Conservation (phyloP, 2,113 vertebrate genomes). For the Bostrychus sinensis region DNA sequence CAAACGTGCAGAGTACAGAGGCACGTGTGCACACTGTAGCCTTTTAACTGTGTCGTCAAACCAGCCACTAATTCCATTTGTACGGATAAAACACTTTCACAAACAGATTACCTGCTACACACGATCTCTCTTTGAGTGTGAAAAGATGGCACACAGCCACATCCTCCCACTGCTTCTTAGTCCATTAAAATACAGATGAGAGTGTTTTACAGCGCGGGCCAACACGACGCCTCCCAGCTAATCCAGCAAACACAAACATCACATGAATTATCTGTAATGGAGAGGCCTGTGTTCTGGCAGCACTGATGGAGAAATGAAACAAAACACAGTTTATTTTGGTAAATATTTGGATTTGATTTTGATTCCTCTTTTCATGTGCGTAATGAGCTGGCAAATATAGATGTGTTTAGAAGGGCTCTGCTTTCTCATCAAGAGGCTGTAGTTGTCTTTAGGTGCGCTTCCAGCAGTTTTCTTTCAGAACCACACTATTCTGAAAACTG, state of each 20-base stretch:
- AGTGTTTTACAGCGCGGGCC: slow-evolving; percentile 75
- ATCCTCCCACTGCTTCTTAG: slow-evolving; percentile 78
- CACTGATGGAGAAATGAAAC: slow-evolving; percentile 73
- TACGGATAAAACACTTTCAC: slow-evolving; percentile 77
- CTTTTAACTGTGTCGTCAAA: slow-evolving; percentile 72
- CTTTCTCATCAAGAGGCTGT: slow-evolving; percentile 39
- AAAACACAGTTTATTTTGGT: slow-evolving; percentile 80
- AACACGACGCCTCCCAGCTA: slow-evolving; percentile 79
- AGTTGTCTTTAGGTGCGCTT: slow-evolving; percentile 61
- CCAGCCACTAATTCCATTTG: slow-evolving; percentile 80
- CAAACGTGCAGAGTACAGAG: slow-evolving; percentile 46
- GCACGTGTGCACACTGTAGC: slow-evolving; percentile 35
- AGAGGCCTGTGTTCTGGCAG: slow-evolving; percentile 78
- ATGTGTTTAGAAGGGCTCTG: slow-evolving; percentile 48
- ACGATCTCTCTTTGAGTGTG: slow-evolving; percentile 77
- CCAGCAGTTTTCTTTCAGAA: slow-evolving; percentile 48
- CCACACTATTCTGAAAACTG: slow-evolving; percentile 25
- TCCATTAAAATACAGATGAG: slow-evolving; percentile 84
- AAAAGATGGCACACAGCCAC: slow-evolving; percentile 77
- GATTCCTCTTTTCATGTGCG: slow-evolving; percentile 74
- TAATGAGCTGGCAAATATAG: slow-evolving; percentile 79
- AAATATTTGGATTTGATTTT: slow-evolving; percentile 79
- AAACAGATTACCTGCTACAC: slow-evolving; percentile 82
- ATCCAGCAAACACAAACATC: slow-evolving; percentile 81
- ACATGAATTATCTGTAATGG: slow-evolving; percentile 81